These are phyloP conservation scores for Rhinichthys klamathensis DNA, from an alignment of 2,113 vertebrate species.

Conservation along the genomic window DNA sequence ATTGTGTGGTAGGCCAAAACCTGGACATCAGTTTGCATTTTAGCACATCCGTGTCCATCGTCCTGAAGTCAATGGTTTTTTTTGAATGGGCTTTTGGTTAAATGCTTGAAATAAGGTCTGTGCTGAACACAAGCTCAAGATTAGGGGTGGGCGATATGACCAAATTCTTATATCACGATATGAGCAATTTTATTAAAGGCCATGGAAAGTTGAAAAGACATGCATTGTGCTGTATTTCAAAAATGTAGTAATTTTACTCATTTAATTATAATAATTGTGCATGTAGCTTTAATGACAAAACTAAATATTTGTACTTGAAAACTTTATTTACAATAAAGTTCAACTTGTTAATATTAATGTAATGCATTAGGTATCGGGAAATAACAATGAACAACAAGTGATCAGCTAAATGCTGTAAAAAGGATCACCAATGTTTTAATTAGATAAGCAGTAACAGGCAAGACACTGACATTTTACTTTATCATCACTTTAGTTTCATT, in stretches of 20 bases:
- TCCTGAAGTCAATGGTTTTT: too few relatives aligned
- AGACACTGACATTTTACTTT: neutral
- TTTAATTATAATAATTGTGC: neutral
- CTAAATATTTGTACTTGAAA: neutral
- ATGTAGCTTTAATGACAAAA: neutral
- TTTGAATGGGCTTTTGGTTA: too few relatives aligned
- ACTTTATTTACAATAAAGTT: too few relatives aligned
- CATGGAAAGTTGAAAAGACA: neutral
- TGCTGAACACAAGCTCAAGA: too few relatives aligned
- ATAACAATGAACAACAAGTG: neutral
- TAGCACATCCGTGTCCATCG: too few relatives aligned
- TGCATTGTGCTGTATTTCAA: neutral
- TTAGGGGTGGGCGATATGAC: too few relatives aligned
- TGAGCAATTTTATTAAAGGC: neutral
- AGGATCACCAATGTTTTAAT: neutral
- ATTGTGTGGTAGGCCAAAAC: neutral
- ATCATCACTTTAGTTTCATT: neutral
- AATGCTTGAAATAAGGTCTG: too few relatives aligned
- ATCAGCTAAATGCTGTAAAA: too few relatives aligned
- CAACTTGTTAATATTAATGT: too few relatives aligned
- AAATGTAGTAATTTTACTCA: too few relatives aligned
- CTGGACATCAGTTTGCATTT: too few relatives aligned
- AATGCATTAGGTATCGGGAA: neutral
- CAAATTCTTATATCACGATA: too few relatives aligned
- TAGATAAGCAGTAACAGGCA: neutral